Conservation (phyloP, 2,797 vertebrate species). For the Bradypodion pumilum region DNA sequence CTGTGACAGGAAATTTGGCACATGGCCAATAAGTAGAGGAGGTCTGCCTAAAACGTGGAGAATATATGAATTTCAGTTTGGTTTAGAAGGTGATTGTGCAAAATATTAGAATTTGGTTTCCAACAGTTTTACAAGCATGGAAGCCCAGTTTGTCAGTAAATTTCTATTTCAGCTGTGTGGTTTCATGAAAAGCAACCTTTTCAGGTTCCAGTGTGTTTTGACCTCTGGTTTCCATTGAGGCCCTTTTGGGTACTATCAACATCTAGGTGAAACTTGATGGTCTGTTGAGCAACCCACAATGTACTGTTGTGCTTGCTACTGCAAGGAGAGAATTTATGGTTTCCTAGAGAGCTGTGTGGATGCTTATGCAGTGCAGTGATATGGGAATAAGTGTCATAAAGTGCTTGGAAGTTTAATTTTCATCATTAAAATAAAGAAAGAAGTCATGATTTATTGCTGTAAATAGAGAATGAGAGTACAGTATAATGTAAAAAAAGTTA, state of each 20-base stretch:
- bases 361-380: slow-evolving; percentile 16
- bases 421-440: slow-evolving; percentile 41
- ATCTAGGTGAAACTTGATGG: slow-evolving; percentile 30
- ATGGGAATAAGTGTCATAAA: slow-evolving; percentile 46
- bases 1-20: not conserved
- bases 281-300: not conserved
- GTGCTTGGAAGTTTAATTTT: slow-evolving; percentile 54
- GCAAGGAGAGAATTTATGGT: slow-evolving; percentile 28
- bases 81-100: not conserved
- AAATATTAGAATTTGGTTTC: not conserved
- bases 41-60: not conserved
- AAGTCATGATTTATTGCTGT: slow-evolving; percentile 62
- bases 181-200: slow-evolving; percentile 25
- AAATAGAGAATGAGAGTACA: slow-evolving; percentile 56
- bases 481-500: slow-evolving; percentile 37
- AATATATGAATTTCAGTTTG: not conserved
- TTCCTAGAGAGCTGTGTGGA: slow-evolving; percentile 26
- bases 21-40: not conserved
- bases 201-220: not conserved
- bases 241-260: slow-evolving; percentile 15
- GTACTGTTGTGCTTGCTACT: slow-evolving; percentile 2
- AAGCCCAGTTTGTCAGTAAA: slow-evolving; percentile 18
- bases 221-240: slow-evolving; percentile 7
- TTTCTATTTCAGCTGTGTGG: rapidly evolving
- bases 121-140: slow-evolving; percentile 25